Evolutionary conservation across 2,888 invertebrate species (phyloP), one percentile per base, ranked within the genome.

Genomic region (Coremacera marginata): DNA sequence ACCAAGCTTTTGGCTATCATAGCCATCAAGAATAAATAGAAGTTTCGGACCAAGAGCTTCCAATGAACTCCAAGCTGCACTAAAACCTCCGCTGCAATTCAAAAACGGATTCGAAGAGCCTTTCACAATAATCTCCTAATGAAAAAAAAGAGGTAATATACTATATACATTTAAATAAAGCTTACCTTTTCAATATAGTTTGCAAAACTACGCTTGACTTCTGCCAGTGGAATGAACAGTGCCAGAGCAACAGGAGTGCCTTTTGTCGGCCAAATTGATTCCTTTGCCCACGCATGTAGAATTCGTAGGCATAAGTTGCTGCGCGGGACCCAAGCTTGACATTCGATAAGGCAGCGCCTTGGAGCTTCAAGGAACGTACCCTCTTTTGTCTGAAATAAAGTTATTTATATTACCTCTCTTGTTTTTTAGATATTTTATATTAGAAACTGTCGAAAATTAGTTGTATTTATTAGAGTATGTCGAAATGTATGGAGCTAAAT

Each of bases 261-360:
- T 68, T 85, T 84, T 8, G 83, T 82, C 25, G 86, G 85, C 86
- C 88, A 87, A 31, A 85, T 86, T 37, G 86, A 86, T 80, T 91
- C 90, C 51, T 90, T 90, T 2, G 91, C 91, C 92, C 92, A 92
- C 7, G 91, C 91, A 83, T 91, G 90, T 14, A 91, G 87, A n/a
- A 91, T 86, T 44, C 91, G 89, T 57, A 91, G 86, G 63, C 90
- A 90, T 8, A 91, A 85, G 16, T 90, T 90, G 44, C 90, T 91
- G 79, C 91, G 89, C 37, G 91, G 91, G 75, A 90, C 90, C 83
- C 91, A 91, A 63, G 91, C 88, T 57, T 91, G 90, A 63, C 91
- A 91, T 83, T 91, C 91, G 16, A 92, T 87, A 55, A 91, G 89
- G 65, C 91, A 90, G 19, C 91, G 89, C 25, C 91, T 86, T 2